phyloP scores from a whole-genome alignment of 2,113 vertebrate species.

The Spermophilus dauricus region DNA sequence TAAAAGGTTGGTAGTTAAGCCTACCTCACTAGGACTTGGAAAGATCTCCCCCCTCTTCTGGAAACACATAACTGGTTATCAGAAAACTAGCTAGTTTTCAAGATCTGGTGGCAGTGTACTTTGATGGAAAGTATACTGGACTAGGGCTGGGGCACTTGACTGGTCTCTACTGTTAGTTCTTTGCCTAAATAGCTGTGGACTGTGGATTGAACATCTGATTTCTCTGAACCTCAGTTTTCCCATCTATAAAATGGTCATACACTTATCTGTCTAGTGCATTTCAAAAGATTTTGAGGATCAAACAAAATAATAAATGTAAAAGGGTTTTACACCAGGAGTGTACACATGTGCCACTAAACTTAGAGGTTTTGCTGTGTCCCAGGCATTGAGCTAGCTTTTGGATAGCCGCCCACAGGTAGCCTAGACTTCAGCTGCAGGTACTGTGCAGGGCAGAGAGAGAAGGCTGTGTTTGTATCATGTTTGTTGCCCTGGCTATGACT shows the following conservation, averaged over 20 bases:
- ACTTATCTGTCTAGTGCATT: conserved; percentile 22
- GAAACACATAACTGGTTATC: conserved; percentile 1
- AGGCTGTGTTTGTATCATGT: not conserved
- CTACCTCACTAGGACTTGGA: not conserved
- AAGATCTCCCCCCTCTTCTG: not conserved
- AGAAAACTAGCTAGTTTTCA: conserved; percentile 25
- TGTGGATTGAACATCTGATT: not conserved
- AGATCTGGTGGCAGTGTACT: not conserved
- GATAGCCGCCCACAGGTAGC: not conserved
- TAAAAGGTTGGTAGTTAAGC: not conserved
- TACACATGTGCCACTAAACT: not conserved
- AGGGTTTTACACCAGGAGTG: conserved; percentile 8
- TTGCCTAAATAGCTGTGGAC: not conserved
- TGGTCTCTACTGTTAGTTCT: conserved; percentile 14
- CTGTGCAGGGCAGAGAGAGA: not conserved
- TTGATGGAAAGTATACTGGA: not conserved
- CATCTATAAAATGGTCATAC: conserved; percentile 30
- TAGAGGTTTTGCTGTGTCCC: not conserved
- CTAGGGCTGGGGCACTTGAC: not conserved
- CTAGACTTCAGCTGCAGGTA: not conserved
- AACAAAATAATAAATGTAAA: conserved; percentile 36
- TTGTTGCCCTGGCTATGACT: conserved; percentile 2
- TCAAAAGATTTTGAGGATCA: conserved; percentile 16
- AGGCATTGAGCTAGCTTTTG: not conserved
- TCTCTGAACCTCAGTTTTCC: conserved; percentile 31